Conservation (phyloP, 2,113 vertebrate species). For the Neomonachus schauinslandi region DNA sequence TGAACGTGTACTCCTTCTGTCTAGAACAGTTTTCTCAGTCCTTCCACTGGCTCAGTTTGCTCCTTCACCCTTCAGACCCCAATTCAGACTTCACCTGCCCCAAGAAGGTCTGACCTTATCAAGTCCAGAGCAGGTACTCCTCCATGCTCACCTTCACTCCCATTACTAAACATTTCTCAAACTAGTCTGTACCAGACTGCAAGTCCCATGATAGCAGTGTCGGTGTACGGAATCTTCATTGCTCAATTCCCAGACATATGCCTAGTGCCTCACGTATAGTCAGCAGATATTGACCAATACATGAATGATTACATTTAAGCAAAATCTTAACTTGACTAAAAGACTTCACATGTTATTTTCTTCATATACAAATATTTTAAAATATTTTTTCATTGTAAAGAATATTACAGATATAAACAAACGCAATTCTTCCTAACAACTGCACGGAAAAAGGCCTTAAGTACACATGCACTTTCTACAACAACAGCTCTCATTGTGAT, state of each 20-base stretch:
- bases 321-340: not conserved
- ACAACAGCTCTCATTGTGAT: not conserved
- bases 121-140: not conserved
- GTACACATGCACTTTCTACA: not conserved
- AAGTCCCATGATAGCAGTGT: not conserved
- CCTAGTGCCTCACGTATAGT: not conserved
- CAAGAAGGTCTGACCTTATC: not conserved
- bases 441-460: not conserved
- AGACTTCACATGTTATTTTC: not conserved
- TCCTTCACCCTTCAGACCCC: not conserved
- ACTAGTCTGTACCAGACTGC: not conserved
- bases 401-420: slow-evolving; percentile 14
- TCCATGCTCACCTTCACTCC: not conserved
- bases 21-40: not conserved
- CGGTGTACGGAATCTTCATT: not conserved
- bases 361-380: slow-evolving; percentile 2
- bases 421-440: slow-evolving; percentile 2
- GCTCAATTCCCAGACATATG: not conserved
- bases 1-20: not conserved
- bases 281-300: not conserved
- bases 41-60: not conserved
- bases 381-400: not conserved
- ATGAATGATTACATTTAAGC: slow-evolving; percentile 9
- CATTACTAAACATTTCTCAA: not conserved
- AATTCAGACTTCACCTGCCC: not conserved